Base-by-base conservation (phyloP, 2,113 vertebrate species). In the Hystrix brachyura region DNA sequence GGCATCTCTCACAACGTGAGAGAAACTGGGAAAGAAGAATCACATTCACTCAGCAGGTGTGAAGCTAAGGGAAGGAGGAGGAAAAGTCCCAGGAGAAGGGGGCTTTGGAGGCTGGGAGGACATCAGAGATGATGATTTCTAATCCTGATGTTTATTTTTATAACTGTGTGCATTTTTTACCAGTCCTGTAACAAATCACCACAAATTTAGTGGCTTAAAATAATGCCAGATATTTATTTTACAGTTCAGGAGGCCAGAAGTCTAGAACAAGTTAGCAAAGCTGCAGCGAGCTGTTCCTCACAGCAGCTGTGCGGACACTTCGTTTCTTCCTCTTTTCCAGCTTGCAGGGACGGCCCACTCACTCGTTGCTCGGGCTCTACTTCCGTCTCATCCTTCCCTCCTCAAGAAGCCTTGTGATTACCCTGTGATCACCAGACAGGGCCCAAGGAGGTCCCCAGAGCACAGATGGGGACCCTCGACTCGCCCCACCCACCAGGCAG, bases 161-260 rank as follows among this genome's bases (percentile, higher is more conserved):
- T 60, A 82, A 86, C 10, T 48, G 1, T 86, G 46, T 90, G 59
- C 19, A 43, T 55, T 71, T 83, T 18, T 84, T 64, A 69, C 32
- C 62, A 43, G 32, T 94, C 43, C 51, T 64, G 4, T 88, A 74
- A 94, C 71, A 60, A 88, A 92, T 78, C 21, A 87, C 65, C 51
- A 62, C 69, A 87, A 53, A 84, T 51, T 27, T 0, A 67, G 43
- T 57, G 59, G 43, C 90, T 95, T 94, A 87, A 92, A 94, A 81
- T 60, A 87, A 92, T 13, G 21, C 71, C 69, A 64, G 67, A 53
- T 27, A 46, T 69, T 83, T 62, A 81, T 43, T 89, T 95, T 87
- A 87, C 13, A 51, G 21, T 46, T 69, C 87, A 88, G 64, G 72
- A 79, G 85, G 34, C 53, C 87, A 60, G 55, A 89, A 51, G 64